Conservation (phyloP, 2,888 invertebrate genomes). For the Magallana nippona region DNA sequence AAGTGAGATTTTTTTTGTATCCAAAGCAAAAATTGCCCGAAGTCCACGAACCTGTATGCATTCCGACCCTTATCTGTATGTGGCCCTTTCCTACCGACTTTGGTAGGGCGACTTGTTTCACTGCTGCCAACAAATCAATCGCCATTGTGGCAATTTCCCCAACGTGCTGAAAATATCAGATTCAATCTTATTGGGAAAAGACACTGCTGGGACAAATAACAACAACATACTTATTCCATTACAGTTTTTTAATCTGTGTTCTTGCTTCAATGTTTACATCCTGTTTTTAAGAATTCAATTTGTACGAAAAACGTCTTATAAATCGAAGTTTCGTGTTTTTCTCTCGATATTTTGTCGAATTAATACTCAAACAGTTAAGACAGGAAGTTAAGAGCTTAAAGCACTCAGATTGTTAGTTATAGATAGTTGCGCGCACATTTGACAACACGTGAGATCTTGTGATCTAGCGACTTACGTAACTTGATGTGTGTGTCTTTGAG, state of each 20-base stretch:
- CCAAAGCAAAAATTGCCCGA: too few species aligned
- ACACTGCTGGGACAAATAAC: background rate
- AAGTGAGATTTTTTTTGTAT: too few species aligned
- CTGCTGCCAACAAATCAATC: slow-evolving; percentile 68
- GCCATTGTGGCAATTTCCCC: slow-evolving; percentile 72
- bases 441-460: too few species aligned
- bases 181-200: background rate
- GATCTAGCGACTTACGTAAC: too few species aligned
- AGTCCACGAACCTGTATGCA: slow-evolving; percentile 63
- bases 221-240: background rate
- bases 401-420: too few species aligned
- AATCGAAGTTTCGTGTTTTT: background rate
- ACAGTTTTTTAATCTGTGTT: too few species aligned
- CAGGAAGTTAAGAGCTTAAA: too few species aligned
- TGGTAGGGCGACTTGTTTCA: slow-evolving; percentile 68
- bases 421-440: too few species aligned
- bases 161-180: slow-evolving; percentile 60
- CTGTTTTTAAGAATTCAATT: too few species aligned
- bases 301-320: too few species aligned
- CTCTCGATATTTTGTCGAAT: background rate
- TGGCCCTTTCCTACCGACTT: slow-evolving; percentile 52
- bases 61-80: slow-evolving; percentile 66
- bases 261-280: too few species aligned
- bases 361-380: background rate
- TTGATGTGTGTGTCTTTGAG: too few species aligned